phyloP scores from a whole-genome alignment of 2,797 vertebrate genomes.

The Hippopotamyrus pictus region DNA sequence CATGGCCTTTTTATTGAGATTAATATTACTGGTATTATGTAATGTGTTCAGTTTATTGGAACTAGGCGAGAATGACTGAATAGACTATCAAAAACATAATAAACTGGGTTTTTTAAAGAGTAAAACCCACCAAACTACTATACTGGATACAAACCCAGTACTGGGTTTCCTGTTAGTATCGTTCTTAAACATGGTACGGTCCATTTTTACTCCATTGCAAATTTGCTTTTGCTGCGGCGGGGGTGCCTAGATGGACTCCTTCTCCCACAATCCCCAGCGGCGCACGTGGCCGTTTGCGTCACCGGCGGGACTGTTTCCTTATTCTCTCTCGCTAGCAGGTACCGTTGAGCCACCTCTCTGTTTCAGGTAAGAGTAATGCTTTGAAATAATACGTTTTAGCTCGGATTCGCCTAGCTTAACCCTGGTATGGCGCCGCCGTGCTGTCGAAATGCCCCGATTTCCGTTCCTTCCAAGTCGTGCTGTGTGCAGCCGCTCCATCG shows the following conservation, averaged over 20 bases:
- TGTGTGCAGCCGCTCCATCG: not conserved
- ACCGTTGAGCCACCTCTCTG: not conserved
- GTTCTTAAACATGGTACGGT: not conserved
- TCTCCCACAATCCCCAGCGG: not conserved
- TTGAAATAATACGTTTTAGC: not conserved
- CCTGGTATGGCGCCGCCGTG: not conserved
- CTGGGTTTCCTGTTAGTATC: not conserved
- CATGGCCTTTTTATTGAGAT: not conserved
- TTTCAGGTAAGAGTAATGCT: not conserved
- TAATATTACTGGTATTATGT: not conserved
- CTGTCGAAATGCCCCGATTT: not conserved
- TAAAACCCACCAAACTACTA: not conserved
- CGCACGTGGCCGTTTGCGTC: not conserved
- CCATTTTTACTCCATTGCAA: not conserved
- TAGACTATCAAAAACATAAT: not conserved
- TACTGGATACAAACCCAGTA: not conserved
- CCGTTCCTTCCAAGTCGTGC: not conserved
- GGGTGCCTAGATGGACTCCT: not conserved
- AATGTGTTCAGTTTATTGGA: not conserved
- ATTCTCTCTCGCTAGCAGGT: not conserved
- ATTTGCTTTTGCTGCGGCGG: not conserved
- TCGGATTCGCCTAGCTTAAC: not conserved
- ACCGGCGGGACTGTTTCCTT: not conserved
- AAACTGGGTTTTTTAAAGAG: not conserved
- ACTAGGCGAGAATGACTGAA: not conserved